Conservation (phyloP, 2,797 vertebrate genomes). For the Peromyscus aztecus region DNA sequence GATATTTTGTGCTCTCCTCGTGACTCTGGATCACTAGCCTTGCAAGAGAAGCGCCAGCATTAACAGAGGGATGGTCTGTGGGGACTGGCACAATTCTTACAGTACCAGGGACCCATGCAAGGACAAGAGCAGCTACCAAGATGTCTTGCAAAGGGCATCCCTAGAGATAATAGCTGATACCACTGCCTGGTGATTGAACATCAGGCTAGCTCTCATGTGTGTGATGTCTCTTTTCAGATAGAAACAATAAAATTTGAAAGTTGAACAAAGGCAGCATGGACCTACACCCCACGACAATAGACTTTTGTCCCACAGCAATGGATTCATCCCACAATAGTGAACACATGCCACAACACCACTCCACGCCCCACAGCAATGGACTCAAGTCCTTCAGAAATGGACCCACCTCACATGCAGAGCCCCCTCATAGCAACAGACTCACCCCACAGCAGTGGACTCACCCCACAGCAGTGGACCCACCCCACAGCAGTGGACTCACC, state of each 20-base stretch:
- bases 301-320: neutral
- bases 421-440: too few relatives aligned
- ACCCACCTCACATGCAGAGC: too few relatives aligned
- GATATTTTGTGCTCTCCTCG: rapidly evolving
- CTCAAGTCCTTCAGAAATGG: neutral
- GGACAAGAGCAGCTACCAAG: neutral
- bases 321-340: too few relatives aligned
- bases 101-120: too few relatives aligned
- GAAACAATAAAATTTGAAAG: neutral
- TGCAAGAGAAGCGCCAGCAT: neutral
- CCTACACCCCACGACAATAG: neutral
- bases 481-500: neutral
- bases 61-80: neutral
- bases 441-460: neutral
- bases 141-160: rapidly evolving
- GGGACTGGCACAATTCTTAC: rapidly evolving
- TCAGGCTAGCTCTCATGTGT: neutral
- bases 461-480: too few relatives aligned
- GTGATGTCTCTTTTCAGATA: neutral
- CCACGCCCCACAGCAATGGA: too few relatives aligned
- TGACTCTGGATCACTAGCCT: rapidly evolving
- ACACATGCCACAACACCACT: neutral
- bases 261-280: neutral
- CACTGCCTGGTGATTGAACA: rapidly evolving
- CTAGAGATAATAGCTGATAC: neutral